Evolutionary conservation across 2,113 vertebrate genomes (phyloP).

Genomic region (Heloderma charlesbogerti): DNA sequence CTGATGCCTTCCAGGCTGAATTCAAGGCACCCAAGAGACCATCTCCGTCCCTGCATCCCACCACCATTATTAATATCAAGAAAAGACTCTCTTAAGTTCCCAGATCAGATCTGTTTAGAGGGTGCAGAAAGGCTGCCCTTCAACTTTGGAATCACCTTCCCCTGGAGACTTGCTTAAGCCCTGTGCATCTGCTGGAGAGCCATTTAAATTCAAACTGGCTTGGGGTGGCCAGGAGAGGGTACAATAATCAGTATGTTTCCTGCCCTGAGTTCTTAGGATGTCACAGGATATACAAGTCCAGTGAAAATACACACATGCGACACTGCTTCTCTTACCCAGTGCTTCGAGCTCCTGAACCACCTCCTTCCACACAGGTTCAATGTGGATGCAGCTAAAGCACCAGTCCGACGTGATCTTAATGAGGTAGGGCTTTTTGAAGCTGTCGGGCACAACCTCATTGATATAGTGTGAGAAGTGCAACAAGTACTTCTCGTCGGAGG

Average conservation of each 20-base stretch:
- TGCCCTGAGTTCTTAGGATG: background rate
- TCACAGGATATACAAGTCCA: background rate
- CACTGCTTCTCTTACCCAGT: slow-evolving; percentile 78
- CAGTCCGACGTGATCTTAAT: slow-evolving; percentile 97
- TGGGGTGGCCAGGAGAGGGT: background rate
- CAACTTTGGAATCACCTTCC: background rate
- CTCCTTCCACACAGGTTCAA: slow-evolving; percentile 96
- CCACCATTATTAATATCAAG: background rate
- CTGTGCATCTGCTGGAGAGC: background rate
- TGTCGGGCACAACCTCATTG: slow-evolving; percentile 90
- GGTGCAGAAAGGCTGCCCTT: background rate
- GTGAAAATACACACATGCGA: background rate
- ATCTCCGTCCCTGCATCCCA: background rate
- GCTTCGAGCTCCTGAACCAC: slow-evolving; percentile 91
- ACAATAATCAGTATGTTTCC: background rate
- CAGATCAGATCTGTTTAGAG: background rate
- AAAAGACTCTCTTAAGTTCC: background rate
- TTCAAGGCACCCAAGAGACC: background rate
- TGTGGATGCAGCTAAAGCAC: slow-evolving; percentile 98
- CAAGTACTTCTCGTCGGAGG: slow-evolving; percentile 87
- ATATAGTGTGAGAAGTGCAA: slow-evolving; percentile 93
- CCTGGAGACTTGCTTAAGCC: background rate
- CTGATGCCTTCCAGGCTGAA: too few species aligned
- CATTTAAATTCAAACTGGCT: fast-evolving
- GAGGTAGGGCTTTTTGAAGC: slow-evolving; percentile 92